These are phyloP conservation scores for Drosophila percnosoma DNA, from an alignment of 2,888 invertebrate species.

Conservation along the genomic window DNA sequence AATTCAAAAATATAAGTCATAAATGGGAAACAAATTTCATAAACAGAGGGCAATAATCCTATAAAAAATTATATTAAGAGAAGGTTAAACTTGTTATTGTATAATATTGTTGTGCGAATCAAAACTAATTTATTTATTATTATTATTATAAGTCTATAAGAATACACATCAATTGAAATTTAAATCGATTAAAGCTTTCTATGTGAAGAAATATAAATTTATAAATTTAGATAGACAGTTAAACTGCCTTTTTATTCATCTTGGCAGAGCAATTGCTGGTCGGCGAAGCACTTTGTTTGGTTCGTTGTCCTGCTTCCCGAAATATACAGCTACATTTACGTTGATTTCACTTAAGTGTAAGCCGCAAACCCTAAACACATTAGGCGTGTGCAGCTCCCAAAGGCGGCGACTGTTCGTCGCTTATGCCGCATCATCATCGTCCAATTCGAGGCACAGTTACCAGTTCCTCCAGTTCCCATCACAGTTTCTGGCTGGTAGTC, in stretches of 20 bases:
- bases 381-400: constrained; percentile 50
- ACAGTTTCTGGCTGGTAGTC: constrained; percentile 13
- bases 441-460: constrained; percentile 28
- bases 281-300: background rate
- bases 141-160: background rate
- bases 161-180: background rate
- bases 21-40: background rate
- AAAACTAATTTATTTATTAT: background rate
- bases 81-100: background rate
- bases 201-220: background rate
- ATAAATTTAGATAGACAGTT: background rate
- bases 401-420: constrained; percentile 37
- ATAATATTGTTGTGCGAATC: background rate
- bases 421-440: constrained; percentile 68
- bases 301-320: background rate
- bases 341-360: constrained; percentile 76
- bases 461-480: constrained; percentile 6
- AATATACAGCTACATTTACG: constrained; percentile 51
- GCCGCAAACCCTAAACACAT: constrained; percentile 72
- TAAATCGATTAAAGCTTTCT: background rate
- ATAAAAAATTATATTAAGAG: background rate
- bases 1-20: background rate
- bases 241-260: background rate
- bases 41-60: background rate
- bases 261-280: constrained; percentile 11